phyloP scores from a whole-genome alignment of 2,888 invertebrate species.

The Hypselothyrea guttata region DNA sequence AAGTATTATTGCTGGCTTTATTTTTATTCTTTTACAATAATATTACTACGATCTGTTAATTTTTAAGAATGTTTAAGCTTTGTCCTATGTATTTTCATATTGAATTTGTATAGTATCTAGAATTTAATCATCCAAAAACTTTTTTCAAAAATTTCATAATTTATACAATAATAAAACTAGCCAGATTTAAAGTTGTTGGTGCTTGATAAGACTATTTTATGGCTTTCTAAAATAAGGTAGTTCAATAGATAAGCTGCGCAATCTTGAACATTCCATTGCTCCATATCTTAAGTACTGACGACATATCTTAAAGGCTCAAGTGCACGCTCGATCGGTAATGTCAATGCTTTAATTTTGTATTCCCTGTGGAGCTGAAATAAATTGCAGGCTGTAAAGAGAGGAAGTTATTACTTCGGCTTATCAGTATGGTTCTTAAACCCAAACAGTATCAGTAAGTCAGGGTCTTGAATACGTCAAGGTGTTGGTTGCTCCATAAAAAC shows the following conservation, averaged over 20 bases:
- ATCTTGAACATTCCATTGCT: neutral
- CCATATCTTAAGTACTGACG: neutral
- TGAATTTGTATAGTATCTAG: neutral
- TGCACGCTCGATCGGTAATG: too few species aligned
- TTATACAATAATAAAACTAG: neutral
- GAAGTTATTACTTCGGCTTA: neutral
- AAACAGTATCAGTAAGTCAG: slow-evolving; percentile 18
- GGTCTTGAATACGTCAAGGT: neutral
- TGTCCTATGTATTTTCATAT: neutral
- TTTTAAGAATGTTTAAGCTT: too few species aligned
- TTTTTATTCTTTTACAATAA: too few species aligned
- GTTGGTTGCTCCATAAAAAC: neutral
- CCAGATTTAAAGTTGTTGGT: neutral
- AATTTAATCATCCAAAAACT: slow-evolving; percentile 1
- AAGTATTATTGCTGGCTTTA: too few species aligned
- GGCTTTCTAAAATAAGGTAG: neutral
- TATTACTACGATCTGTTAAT: too few species aligned
- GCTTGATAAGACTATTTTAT: slow-evolving; percentile 9
- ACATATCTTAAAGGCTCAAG: too few species aligned
- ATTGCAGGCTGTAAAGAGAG: too few species aligned
- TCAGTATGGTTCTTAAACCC: neutral
- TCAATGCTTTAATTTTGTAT: too few species aligned
- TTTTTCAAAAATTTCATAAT: too few species aligned
- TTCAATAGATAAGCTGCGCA: neutral
- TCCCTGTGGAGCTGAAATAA: too few species aligned